Evolutionary conservation across 2,888 invertebrate genomes (phyloP), one percentile per base, ranked within the genome.

Genomic region (Kuschelorhynchus macadamiae): DNA sequence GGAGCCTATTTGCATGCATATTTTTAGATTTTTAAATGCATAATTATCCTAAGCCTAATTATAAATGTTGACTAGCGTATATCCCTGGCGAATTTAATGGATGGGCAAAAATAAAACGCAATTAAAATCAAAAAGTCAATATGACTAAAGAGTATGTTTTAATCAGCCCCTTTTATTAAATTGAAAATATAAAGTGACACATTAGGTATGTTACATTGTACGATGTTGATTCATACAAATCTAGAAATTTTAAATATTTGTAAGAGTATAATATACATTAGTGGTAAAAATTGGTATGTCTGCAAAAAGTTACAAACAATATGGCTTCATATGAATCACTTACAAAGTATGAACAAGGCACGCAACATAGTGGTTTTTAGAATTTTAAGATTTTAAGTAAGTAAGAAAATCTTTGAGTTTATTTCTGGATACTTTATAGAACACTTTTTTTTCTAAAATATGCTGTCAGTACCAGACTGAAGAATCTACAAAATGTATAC

Each of bases 101-200:
- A 7, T 25, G 7, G 25, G 25, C 7, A 25, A 25, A 71, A 78
- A 79, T 77, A 69, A 78, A 78, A 78, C 74, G 60, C 69, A 42
- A 61, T 32, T 61, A 62, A 68, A 53, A 64, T 66, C 55, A 80
- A 78, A 77, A 81, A 81, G 81, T 82, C 81, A 81, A 81, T 81
- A 81, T 81, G 81, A 82, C 81, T 78, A 80, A 81, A 80, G 81
- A 80, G 56, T 49, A 80, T 79, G 78, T 78, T 79, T 76, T 79
- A 81, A 79, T 80, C 80, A 79, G 80, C 81, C 81, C 81, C 80
- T 78, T 76, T 76, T 77, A 79, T 81, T 77, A 79, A 81, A 79
- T 79, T 81, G 80, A 81, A 82, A 82, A 82, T 82, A 82, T 81
- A 81, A 81, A 82, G 81, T 81, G 81, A 80, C 79, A 81, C 57